Percentiles rank a stretch among this genome's conserved stretches.
phyloP scores from a whole-genome alignment of 2,888 invertebrate species.

The Eustalomyia histrio region DNA sequence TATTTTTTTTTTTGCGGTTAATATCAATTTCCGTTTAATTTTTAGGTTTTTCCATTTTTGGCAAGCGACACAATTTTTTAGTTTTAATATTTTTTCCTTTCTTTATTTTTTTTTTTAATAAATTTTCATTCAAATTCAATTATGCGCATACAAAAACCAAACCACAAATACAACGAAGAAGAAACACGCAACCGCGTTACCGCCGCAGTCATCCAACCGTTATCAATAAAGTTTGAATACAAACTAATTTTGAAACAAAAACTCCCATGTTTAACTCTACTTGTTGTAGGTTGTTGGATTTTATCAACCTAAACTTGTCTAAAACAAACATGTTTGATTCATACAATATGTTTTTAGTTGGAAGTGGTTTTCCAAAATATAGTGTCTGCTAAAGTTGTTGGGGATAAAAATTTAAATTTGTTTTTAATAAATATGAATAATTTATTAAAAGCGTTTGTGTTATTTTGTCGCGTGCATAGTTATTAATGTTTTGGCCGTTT shows the following conservation, averaged over 20 bases:
- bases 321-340: neutral
- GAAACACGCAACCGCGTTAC: slow-evolving; percentile 18
- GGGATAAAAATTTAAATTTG: slow-evolving; percentile 5
- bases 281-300: neutral
- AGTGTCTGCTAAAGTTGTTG: neutral
- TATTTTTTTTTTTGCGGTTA: slow-evolving; percentile 54
- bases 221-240: slow-evolving; percentile 46
- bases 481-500: too few relatives aligned
- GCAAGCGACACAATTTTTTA: slow-evolving; percentile 42
- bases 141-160: neutral
- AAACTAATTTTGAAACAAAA: slow-evolving; percentile 50
- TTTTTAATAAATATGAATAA: neutral
- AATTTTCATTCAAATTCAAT: slow-evolving; percentile 2
- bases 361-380: neutral
- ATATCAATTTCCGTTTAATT: slow-evolving; percentile 50
- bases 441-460: neutral
- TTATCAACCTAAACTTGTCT: neutral
- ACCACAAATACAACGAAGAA: neutral
- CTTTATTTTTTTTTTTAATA: slow-evolving; percentile 2
- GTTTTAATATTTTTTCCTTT: slow-evolving; percentile 3
- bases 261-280: neutral
- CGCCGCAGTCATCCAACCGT: slow-evolving; percentile 44
- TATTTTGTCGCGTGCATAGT: too few relatives aligned
- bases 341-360: neutral
- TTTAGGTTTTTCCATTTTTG: slow-evolving; percentile 41